Conservation (phyloP, 2,888 invertebrate genomes). For the Aphidoletes aphidimyza region DNA sequence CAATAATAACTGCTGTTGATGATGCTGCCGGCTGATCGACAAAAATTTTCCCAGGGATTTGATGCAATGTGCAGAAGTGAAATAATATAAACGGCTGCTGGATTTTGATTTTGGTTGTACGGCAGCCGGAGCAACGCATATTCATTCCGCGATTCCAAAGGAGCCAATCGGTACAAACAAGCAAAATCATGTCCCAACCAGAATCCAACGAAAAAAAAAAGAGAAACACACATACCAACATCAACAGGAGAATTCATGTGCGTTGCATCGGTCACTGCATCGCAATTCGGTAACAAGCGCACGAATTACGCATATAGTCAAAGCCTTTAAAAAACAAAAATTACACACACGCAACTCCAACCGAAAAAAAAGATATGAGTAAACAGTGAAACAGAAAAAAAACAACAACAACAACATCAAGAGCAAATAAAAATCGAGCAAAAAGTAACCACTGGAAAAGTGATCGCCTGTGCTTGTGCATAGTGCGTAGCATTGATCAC, state of each 20-base stretch:
- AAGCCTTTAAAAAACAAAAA: too few species aligned
- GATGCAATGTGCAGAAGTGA: constrained; percentile 31
- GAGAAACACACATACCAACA: too few species aligned
- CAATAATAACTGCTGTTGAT: background rate
- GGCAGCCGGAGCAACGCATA: background rate
- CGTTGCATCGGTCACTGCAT: background rate
- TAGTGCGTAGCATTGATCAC: background rate
- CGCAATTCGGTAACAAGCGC: constrained; percentile 35
- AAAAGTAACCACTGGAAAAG: constrained; percentile 40
- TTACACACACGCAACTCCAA: background rate
- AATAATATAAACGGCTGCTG: background rate
- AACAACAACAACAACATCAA: constrained; percentile 8
- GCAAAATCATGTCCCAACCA: constrained; percentile 45
- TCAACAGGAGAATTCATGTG: background rate
- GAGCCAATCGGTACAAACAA: too few species aligned
- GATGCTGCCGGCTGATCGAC: background rate
- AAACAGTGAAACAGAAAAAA: background rate
- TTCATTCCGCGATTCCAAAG: background rate
- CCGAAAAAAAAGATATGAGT: background rate
- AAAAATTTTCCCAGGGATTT: constrained; percentile 52
- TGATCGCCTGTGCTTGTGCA: background rate
- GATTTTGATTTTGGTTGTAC: background rate
- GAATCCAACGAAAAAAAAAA: too few species aligned
- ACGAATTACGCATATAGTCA: constrained; percentile 53
- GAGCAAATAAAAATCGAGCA: constrained; percentile 17